Conservation (phyloP, 2,797 vertebrate species). For the Sphenopsis melanotis region DNA sequence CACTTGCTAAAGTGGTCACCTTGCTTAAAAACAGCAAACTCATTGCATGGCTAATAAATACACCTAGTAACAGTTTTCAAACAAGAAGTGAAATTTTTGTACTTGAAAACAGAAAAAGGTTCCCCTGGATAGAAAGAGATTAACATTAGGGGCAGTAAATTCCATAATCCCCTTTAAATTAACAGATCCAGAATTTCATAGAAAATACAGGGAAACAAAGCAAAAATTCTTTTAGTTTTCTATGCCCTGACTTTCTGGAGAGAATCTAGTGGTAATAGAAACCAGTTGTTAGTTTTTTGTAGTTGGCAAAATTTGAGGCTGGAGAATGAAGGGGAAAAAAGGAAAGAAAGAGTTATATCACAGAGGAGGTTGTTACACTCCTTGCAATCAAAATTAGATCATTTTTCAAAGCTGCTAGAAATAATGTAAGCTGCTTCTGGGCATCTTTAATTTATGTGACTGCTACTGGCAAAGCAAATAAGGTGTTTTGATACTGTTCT, state of each 20-base stretch:
- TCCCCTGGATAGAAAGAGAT: background rate
- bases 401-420: slow-evolving; percentile 62
- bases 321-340: background rate
- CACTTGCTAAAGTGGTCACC: background rate
- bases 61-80: background rate
- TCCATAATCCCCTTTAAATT: background rate
- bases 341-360: background rate
- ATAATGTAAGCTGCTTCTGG: slow-evolving; percentile 49
- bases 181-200: background rate
- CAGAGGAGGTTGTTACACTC: slow-evolving; percentile 11
- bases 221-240: background rate
- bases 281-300: background rate
- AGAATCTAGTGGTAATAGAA: background rate
- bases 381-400: slow-evolving; percentile 60
- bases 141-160: background rate
- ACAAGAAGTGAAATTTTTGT: background rate
- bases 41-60: background rate
- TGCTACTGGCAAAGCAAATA: slow-evolving; percentile 57
- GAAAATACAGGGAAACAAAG: background rate
- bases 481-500: slow-evolving; percentile 52
- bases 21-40: background rate
- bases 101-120: background rate
- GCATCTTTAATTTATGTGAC: slow-evolving; percentile 61
- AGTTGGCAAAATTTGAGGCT: background rate
- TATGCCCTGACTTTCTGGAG: background rate